phyloP scores from a whole-genome alignment of 2,888 invertebrate species.

The Pachycephus smyrnensis region DNA sequence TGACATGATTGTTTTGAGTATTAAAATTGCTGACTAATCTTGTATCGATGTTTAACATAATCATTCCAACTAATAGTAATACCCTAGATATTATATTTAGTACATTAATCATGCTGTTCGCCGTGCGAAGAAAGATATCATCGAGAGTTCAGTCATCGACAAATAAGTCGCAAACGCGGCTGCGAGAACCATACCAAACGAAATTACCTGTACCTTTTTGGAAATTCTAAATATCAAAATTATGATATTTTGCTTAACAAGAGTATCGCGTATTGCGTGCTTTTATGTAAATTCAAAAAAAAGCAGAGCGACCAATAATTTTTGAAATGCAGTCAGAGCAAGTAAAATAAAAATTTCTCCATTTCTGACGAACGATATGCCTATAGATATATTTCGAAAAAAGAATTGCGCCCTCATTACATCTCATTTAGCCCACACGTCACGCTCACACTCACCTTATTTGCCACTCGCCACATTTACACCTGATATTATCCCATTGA shows the following conservation, averaged over 20 bases:
- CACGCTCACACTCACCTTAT: background rate
- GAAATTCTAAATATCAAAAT: background rate
- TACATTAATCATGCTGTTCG: background rate
- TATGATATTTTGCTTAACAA: too few relatives aligned
- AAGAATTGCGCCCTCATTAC: background rate
- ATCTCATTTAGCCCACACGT: background rate
- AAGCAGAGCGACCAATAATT: too few relatives aligned
- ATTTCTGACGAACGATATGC: background rate
- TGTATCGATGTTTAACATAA: slow-evolving; percentile 50
- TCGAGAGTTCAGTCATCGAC: background rate
- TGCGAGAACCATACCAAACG: too few relatives aligned
- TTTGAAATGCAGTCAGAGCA: background rate
- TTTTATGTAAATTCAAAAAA: too few relatives aligned
- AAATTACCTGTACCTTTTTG: background rate
- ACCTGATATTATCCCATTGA: background rate
- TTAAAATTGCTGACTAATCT: slow-evolving; percentile 30
- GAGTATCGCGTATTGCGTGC: too few relatives aligned
- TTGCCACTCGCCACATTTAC: background rate
- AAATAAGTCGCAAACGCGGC: background rate
- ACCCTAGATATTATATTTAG: background rate
- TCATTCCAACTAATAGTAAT: slow-evolving; percentile 21
- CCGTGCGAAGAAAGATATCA: background rate
- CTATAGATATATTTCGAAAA: background rate
- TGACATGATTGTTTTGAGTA: slow-evolving; percentile 39
- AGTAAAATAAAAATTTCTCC: background rate